These are phyloP conservation scores for Edolisoma coerulescens DNA, from an alignment of 2,113 vertebrate species.

Conservation along the genomic window DNA sequence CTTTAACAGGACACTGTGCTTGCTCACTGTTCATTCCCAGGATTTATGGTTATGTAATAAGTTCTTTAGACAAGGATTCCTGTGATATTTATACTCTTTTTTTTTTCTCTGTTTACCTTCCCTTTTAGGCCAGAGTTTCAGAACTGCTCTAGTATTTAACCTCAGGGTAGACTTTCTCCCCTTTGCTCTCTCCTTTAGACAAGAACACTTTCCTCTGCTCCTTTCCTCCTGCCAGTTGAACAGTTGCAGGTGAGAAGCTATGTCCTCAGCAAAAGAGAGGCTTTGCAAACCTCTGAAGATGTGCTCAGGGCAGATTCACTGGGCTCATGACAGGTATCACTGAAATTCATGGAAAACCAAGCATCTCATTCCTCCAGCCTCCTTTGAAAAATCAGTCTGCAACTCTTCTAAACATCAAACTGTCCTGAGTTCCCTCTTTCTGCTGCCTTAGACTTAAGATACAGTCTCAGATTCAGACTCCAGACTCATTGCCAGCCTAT, in stretches of 20 bases:
- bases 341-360: neutral
- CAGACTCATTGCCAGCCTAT: neutral
- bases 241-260: neutral
- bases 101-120: neutral
- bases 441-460: neutral
- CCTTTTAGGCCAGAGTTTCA: neutral
- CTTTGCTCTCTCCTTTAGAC: neutral
- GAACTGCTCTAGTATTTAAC: neutral
- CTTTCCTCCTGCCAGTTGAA: neutral
- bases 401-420: neutral
- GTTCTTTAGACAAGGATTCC: constrained; percentile 18
- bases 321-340: neutral
- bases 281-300: neutral
- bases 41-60: constrained; percentile 2
- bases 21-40: neutral
- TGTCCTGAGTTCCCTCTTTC: neutral
- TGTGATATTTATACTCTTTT: constrained; percentile 2
- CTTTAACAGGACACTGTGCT: neutral
- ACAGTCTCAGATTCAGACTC: neutral
- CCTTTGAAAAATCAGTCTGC: neutral
- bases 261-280: neutral
- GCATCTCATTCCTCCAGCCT: neutral
- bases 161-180: neutral
- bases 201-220: neutral
- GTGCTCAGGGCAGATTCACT: neutral